A percentile compares a stretch with the other conserved stretches of the same genome.
Evolutionary conservation across 2,113 vertebrate genomes (phyloP).

Genomic region (Hippocampus comes): DNA sequence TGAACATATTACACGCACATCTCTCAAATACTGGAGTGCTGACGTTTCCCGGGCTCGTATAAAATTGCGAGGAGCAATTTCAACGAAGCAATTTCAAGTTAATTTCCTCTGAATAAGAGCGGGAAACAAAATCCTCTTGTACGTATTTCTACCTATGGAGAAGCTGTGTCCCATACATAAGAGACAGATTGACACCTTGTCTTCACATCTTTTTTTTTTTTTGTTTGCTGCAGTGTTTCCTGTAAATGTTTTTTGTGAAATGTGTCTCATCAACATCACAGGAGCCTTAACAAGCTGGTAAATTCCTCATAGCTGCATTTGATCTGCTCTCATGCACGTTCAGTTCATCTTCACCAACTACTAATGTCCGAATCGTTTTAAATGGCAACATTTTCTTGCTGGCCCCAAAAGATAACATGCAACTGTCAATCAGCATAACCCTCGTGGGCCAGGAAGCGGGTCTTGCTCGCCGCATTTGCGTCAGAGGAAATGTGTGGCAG

Average conservation of each 20-base stretch:
- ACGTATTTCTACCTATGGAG: constrained; percentile 51
- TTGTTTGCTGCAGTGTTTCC: constrained; percentile 25
- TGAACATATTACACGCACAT: constrained; percentile 41
- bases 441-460: constrained; percentile 32
- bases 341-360: constrained; percentile 37
- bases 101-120: constrained; percentile 54
- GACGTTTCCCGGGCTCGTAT: constrained; percentile 38
- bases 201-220: constrained; percentile 12
- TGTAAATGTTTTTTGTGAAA: constrained; percentile 39
- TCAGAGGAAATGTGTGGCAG: constrained; percentile 44
- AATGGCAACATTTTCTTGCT: constrained; percentile 47
- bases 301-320: constrained; percentile 25
- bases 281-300: constrained; percentile 41
- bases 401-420: constrained; percentile 19
- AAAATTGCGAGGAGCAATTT: constrained; percentile 51
- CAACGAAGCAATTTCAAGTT: constrained; percentile 62
- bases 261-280: constrained; percentile 36
- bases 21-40: constrained; percentile 37
- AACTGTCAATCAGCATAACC: constrained; percentile 51
- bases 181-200: constrained; percentile 25
- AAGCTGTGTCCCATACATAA: constrained; percentile 28
- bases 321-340: constrained; percentile 24
- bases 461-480: constrained; percentile 36
- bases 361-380: constrained; percentile 23
- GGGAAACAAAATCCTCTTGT: constrained; percentile 18